Base-by-base conservation (phyloP, 2,113 vertebrate genomes). In the Amphilophus citrinellus region DNA sequence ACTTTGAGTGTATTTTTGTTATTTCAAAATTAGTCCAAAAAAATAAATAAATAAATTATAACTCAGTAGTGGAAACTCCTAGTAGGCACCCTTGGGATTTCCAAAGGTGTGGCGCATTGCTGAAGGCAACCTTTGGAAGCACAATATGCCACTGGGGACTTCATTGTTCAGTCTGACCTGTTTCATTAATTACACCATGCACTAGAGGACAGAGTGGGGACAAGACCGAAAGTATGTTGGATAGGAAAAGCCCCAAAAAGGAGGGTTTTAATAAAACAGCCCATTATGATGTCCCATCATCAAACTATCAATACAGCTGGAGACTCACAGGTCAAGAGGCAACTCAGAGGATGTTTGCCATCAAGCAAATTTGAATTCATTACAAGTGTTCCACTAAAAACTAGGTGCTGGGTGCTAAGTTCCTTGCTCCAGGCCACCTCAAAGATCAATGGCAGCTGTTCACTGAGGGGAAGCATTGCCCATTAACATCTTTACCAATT, bases 201-300 rank as follows among this genome's bases (percentile, higher is more conserved):
- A 83, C 73, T 87, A 56, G 61, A 84, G 86, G 83, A 88, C 60
- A 75, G 56, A 86, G 82, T n/a, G 66, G 62, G 79, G 68, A 88
- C 56, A 79, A 66, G 75, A 82, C 79, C 84, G 83, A 92, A 89
- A 90, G 85, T 87, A 30, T 47, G 88, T 88, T 84, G 86, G 88
- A 84, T 71, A 61, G 89, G 86, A 88, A 94, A 95, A 37, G 84
- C 59, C 39, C 66, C 63, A 84, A 86, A 91, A 76, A 92, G 81
- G 58, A 82, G 76, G 50, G 71, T 89, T 71, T 94, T 93, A 91
- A 91, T 93, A 85, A 93, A 89, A 76, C 76, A 32, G 35, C 88
- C 30, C 83, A 24, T 83, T 73, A 76, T 32, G 90, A 81, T 80
- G 73, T 63, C 82, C 68, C 39, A 60, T 77, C 79, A 81, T 50